Percentiles rank a stretch among this genome's conserved stretches.
These are phyloP conservation scores for Spea multiplicata DNA, from an alignment of 2,113 vertebrate species.

Conservation along the genomic window DNA sequence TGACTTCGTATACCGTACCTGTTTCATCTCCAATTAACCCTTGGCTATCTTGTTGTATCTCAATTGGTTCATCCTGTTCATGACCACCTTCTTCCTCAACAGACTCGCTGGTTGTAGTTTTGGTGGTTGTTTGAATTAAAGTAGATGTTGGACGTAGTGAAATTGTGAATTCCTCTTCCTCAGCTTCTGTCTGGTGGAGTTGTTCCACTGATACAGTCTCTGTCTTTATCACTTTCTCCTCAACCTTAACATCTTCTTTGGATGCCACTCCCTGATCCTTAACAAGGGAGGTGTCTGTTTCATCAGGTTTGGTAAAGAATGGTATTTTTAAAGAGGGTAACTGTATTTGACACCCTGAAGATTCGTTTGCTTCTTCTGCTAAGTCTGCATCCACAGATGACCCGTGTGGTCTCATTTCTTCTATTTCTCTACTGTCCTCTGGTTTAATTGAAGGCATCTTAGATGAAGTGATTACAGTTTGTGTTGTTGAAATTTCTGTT, in stretches of 20 bases:
- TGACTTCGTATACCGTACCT: neutral
- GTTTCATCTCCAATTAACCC: neutral
- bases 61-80: neutral
- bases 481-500: no score
- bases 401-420: neutral
- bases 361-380: neutral
- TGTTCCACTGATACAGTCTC: neutral
- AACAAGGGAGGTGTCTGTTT: neutral
- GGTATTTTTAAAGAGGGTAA: neutral
- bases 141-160: no score
- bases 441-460: neutral
- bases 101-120: no score
- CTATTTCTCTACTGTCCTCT: neutral
- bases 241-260: slow-evolving; percentile 5
- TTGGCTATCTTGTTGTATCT: neutral
- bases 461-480: neutral
- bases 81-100: no score
- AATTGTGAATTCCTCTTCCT: neutral
- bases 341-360: neutral
- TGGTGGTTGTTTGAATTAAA: no score
- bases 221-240: neutral
- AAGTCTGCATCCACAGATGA: neutral
- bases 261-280: neutral
- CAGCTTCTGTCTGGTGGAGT: neutral
- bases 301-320: neutral